Percentiles rank a stretch among this genome's conserved stretches.
Evolutionary conservation across 2,113 vertebrate genomes (phyloP).

Genomic region (Daboia siamensis): DNA sequence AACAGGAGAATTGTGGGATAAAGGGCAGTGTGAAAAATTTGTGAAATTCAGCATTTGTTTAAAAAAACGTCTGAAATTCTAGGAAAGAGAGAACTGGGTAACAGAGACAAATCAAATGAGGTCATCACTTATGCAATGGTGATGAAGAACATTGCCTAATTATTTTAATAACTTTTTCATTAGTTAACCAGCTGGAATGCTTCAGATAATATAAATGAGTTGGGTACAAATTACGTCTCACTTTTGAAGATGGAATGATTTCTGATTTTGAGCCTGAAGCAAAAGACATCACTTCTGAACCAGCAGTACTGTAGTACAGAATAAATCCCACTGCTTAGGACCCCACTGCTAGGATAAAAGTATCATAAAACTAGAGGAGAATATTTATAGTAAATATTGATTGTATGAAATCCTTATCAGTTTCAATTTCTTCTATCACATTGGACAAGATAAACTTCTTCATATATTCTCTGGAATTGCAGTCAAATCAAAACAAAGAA

Average conservation of each 20-base stretch:
- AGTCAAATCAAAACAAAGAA: neutral
- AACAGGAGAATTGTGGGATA: neutral
- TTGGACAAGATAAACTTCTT: neutral
- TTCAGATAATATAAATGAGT: neutral
- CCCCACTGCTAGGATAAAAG: accelerated
- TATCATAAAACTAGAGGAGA: neutral
- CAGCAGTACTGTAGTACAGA: neutral
- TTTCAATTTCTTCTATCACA: neutral
- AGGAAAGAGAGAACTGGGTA: neutral
- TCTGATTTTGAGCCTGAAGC: neutral
- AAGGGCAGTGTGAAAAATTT: neutral
- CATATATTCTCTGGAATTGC: neutral
- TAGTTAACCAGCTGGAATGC: neutral
- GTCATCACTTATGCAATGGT: neutral
- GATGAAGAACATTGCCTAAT: neutral
- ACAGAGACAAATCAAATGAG: neutral
- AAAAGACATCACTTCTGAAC: neutral
- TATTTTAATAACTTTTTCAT: neutral
- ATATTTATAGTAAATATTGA: accelerated
- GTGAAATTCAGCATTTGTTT: neutral
- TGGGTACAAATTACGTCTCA: neutral
- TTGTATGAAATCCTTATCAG: accelerated
- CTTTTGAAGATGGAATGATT: neutral
- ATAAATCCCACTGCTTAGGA: neutral
- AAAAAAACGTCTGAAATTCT: neutral